These are phyloP conservation scores for Drosophila melanocephala DNA, from an alignment of 2,888 invertebrate species.

Conservation along the genomic window DNA sequence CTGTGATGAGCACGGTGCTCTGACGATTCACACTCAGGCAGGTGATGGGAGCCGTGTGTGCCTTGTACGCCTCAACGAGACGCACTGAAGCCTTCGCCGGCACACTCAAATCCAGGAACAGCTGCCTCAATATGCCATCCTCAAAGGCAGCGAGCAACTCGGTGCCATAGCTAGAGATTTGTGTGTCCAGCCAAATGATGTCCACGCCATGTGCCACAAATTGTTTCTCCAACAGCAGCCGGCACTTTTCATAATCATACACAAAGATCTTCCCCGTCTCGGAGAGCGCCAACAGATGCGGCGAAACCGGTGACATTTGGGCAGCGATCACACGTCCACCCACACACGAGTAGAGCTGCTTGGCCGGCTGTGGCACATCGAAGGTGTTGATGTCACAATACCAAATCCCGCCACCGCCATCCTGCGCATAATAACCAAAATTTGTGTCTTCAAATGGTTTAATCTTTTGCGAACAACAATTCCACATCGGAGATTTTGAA, in stretches of 20 bases:
- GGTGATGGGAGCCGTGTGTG: slow-evolving; percentile 89
- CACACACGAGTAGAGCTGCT: slow-evolving; percentile 89
- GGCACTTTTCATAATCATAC: slow-evolving; percentile 89
- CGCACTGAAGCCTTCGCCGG: slow-evolving; percentile 47
- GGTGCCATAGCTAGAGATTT: slow-evolving; percentile 88
- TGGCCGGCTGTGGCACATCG: slow-evolving; percentile 85
- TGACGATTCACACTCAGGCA: slow-evolving; percentile 88
- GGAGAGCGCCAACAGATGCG: slow-evolving; percentile 91
- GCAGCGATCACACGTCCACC: slow-evolving; percentile 91
- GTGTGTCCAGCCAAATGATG: slow-evolving; percentile 90
- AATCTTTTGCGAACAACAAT: slow-evolving; percentile 82
- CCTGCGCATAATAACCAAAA: slow-evolving; percentile 92
- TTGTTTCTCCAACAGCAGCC: slow-evolving; percentile 88
- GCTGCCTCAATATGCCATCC: slow-evolving; percentile 90
- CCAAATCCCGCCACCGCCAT: slow-evolving; percentile 94
- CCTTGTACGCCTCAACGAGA: slow-evolving; percentile 87
- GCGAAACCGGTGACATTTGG: slow-evolving; percentile 89
- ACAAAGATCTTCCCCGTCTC: slow-evolving; percentile 90
- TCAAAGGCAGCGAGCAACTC: slow-evolving; percentile 89
- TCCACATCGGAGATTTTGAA: slow-evolving; percentile 87
- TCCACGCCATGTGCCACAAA: slow-evolving; percentile 87
- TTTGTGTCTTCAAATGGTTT: slow-evolving; percentile 85
- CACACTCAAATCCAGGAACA: slow-evolving; percentile 77
- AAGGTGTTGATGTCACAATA: slow-evolving; percentile 88
- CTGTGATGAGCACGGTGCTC: slow-evolving; percentile 88